Conservation (phyloP, 2,113 vertebrate genomes). For the Gymnarchus niloticus region DNA sequence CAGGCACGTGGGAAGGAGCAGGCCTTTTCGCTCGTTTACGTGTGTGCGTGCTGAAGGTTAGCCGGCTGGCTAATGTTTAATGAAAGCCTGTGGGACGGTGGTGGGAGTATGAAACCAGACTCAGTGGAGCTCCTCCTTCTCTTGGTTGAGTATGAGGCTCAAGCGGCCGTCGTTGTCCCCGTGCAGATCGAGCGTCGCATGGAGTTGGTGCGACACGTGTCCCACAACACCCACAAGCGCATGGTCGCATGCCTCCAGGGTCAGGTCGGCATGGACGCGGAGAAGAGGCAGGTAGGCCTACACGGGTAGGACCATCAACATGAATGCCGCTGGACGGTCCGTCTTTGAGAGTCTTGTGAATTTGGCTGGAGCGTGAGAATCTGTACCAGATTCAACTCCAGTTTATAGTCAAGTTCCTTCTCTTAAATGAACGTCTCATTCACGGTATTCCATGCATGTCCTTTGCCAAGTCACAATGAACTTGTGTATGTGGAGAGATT, state of each 20-base stretch:
- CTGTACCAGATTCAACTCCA: no score
- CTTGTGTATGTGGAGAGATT: no score
- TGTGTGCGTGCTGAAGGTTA: neutral
- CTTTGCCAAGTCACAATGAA: no score
- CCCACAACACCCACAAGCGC: constrained; percentile 82
- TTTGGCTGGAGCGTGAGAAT: no score
- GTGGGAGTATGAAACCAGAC: neutral
- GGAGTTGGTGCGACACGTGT: constrained; percentile 77
- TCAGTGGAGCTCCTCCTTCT: neutral
- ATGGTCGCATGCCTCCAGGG: constrained; percentile 81
- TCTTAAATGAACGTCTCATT: no score
- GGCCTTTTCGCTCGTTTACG: neutral
- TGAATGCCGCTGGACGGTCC: no score
- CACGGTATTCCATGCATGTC: no score
- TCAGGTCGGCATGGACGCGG: constrained; percentile 75
- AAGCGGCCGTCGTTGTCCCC: neutral
- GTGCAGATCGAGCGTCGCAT: constrained; percentile 76
- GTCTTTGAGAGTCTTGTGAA: no score
- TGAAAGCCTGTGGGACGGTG: neutral
- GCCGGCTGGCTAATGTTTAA: neutral
- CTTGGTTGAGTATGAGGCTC: no score
- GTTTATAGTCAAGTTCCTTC: no score
- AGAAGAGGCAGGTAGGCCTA: constrained; percentile 85
- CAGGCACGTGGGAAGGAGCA: neutral
- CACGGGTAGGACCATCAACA: no score